These are phyloP conservation scores for Macrostomum lignano DNA, from an alignment of 1,140 invertebrate genomes.

Conservation along the genomic window DNA sequence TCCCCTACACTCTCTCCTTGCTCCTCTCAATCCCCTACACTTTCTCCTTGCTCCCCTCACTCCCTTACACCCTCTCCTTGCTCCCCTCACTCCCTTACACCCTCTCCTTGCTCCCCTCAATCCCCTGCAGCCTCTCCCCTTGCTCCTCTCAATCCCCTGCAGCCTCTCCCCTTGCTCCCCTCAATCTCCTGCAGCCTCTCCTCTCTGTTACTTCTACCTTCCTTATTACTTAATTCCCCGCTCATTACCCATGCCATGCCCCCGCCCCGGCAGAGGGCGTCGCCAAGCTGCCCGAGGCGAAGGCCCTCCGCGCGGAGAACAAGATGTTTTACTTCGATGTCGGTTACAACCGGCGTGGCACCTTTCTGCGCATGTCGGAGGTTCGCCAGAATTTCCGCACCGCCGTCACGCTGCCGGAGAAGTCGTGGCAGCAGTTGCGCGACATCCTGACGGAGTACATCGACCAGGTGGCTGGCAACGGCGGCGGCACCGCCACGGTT, in stretches of 20 bases:
- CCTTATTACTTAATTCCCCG: background rate
- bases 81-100: too few relatives aligned
- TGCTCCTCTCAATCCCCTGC: too few relatives aligned
- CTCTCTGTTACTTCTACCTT: background rate
- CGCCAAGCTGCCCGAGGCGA: background rate
- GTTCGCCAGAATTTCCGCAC: constrained; percentile 88
- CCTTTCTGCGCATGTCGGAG: constrained; percentile 94
- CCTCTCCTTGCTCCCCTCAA: too few relatives aligned
- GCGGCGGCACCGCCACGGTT: too few relatives aligned
- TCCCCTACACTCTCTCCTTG: too few relatives aligned
- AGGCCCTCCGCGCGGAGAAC: constrained; percentile 77
- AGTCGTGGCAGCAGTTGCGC: constrained; percentile 75
- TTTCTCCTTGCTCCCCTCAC: too few relatives aligned
- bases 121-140: too few relatives aligned
- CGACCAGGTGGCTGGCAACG: too few relatives aligned
- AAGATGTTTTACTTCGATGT: constrained; percentile 99
- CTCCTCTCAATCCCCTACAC: too few relatives aligned
- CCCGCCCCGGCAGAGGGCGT: constrained; percentile 15
- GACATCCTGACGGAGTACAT: constrained; percentile 82
- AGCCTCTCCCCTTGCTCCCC: too few relatives aligned
- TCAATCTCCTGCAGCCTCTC: too few relatives aligned
- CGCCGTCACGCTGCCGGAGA: constrained; percentile 83
- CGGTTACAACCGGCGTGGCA: constrained; percentile 83
- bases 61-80: too few relatives aligned
- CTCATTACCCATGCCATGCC: background rate